phyloP scores from a whole-genome alignment of 2,113 vertebrate species.

The Gallinago media region DNA sequence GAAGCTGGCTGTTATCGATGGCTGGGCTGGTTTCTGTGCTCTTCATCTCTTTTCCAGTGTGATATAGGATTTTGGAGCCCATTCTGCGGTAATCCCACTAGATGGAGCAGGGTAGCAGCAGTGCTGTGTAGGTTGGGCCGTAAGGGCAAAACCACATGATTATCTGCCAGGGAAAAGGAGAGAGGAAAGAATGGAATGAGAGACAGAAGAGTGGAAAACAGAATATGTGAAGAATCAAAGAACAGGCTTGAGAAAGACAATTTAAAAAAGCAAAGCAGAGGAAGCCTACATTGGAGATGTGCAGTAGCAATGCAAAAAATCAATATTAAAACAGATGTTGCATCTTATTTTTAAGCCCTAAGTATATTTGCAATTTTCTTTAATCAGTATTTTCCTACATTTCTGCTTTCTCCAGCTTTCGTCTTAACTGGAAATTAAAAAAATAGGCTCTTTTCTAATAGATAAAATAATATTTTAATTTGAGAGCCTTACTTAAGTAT shows the following conservation, averaged over 20 bases:
- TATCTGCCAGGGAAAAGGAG: background rate
- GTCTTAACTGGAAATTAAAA: background rate
- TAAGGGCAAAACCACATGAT: background rate
- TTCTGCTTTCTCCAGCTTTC: background rate
- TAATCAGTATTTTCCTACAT: background rate
- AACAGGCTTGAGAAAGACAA: background rate
- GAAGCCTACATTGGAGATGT: background rate
- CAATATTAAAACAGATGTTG: background rate
- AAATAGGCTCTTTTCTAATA: background rate
- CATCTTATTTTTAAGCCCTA: background rate
- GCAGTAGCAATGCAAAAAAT: background rate
- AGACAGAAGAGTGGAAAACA: background rate
- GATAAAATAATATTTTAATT: background rate
- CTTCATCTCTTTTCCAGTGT: background rate
- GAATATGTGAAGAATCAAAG: background rate
- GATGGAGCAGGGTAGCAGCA: conserved; percentile 11
- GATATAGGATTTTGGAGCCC: background rate
- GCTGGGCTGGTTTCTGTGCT: background rate
- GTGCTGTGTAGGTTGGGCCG: background rate
- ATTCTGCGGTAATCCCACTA: background rate
- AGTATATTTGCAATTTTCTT: background rate
- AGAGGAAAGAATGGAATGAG: background rate
- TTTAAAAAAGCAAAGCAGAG: background rate
- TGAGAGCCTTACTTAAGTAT: background rate
- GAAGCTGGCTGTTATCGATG: background rate